A percentile compares a stretch with the other conserved stretches of the same genome.
phyloP scores from a whole-genome alignment of 2,113 vertebrate species.

The Myanophis thanlyinensis region DNA sequence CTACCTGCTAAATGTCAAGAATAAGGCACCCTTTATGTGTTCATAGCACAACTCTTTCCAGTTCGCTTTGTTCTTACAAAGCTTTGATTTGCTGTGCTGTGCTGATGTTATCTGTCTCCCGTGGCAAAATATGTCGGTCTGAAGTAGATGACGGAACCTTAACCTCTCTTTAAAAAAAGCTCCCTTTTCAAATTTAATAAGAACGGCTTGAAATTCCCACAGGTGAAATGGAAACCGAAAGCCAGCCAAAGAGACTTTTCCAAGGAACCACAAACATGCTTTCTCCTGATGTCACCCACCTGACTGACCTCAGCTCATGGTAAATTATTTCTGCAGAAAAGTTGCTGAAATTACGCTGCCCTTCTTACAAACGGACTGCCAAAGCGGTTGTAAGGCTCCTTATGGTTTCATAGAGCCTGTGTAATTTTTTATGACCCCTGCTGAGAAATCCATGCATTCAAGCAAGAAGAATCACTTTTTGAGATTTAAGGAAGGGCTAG shows the following conservation, averaged over 20 bases:
- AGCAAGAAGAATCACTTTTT: neutral
- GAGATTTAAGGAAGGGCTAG: neutral
- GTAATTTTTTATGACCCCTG: neutral
- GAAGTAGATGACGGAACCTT: neutral
- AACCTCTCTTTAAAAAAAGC: neutral
- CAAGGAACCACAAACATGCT: constrained; percentile 94
- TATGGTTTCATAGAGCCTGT: neutral
- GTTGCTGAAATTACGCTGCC: neutral
- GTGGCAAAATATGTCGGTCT: neutral
- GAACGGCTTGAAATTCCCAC: constrained; percentile 47
- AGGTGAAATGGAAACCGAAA: constrained; percentile 97
- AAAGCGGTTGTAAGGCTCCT: neutral
- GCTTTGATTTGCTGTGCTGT: neutral
- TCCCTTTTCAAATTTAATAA: neutral
- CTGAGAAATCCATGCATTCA: neutral
- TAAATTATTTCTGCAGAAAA: constrained; percentile 57
- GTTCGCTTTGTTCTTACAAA: neutral
- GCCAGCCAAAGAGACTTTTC: constrained; percentile 95
- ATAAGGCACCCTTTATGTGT: neutral
- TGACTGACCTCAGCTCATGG: constrained; percentile 89
- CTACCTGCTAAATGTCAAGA: neutral
- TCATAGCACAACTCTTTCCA: neutral
- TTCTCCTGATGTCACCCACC: constrained; percentile 80
- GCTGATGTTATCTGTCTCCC: neutral
- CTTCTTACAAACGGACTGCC: neutral